phyloP scores from a whole-genome alignment of 2,113 vertebrate species.

The Chrysochloris asiatica region DNA sequence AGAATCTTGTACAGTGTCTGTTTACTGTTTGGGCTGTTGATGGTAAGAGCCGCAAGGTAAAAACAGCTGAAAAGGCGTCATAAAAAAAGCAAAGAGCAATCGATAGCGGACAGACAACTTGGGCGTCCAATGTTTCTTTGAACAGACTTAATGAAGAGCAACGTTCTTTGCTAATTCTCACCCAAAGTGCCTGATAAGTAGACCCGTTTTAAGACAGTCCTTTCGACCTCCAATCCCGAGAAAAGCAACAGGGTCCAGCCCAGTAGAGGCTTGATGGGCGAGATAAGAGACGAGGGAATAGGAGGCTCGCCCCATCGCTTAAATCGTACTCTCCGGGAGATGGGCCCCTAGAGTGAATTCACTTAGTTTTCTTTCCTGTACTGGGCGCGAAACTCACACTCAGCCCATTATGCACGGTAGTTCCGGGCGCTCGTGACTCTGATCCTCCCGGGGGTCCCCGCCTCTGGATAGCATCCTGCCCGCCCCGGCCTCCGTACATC shows the following conservation, averaged over 20 bases:
- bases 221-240: background rate
- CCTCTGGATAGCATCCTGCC: background rate
- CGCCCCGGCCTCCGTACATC: background rate
- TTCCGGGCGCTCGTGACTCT: no score
- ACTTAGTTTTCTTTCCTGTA: no score
- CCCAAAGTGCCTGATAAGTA: background rate
- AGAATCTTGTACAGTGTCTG: no score
- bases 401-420: no score
- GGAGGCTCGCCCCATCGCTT: no score
- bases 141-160: background rate
- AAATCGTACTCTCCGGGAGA: no score
- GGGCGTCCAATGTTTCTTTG: background rate
- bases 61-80: background rate
- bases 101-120: background rate
- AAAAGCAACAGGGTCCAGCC: background rate
- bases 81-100: background rate
- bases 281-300: no score
- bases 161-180: background rate
- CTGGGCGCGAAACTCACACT: no score
- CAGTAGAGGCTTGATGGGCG: fast-evolving
- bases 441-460: background rate
- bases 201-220: background rate
- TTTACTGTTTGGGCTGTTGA: no score
- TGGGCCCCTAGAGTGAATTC: no score
- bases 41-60: background rate